Conservation (phyloP, 2,113 vertebrate species). For the Python bivittatus region DNA sequence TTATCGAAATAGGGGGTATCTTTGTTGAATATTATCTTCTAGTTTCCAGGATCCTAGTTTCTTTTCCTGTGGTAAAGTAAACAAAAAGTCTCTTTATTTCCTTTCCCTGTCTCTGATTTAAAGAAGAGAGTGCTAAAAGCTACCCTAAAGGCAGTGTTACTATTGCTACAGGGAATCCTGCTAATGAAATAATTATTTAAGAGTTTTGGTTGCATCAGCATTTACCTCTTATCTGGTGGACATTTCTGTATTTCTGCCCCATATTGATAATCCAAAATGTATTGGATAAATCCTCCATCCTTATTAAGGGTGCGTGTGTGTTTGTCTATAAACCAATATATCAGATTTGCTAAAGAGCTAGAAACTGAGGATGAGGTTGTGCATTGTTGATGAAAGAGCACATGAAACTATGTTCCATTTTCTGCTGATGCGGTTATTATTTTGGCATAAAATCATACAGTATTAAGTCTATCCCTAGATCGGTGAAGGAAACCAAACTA, state of each 20-base stretch:
- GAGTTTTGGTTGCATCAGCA: constrained; percentile 22
- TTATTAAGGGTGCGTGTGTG: not conserved
- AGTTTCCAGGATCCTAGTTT: constrained; percentile 20
- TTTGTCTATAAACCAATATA: not conserved
- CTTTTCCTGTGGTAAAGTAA: constrained; percentile 13
- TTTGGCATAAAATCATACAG: not conserved
- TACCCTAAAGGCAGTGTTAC: not conserved
- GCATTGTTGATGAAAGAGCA: not conserved
- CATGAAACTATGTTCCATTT: not conserved
- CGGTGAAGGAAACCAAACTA: not conserved
- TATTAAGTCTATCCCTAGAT: not conserved
- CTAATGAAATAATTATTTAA: constrained; percentile 12
- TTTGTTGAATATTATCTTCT: constrained; percentile 8
- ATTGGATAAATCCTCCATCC: not conserved
- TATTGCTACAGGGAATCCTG: not conserved
- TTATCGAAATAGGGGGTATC: not conserved
- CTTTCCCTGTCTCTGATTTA: not conserved
- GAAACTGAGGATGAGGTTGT: not conserved
- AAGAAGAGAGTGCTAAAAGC: constrained; percentile 17
- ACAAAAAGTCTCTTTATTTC: not conserved
- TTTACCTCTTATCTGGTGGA: constrained; percentile 16
- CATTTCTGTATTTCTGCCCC: constrained; percentile 9
- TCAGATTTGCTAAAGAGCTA: not conserved
- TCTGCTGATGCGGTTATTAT: not conserved
- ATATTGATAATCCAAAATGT: not conserved